Evolutionary conservation across 2,888 invertebrate species (phyloP), one percentile per base, ranked within the genome.

Genomic region (Iselma pallidipennis): DNA sequence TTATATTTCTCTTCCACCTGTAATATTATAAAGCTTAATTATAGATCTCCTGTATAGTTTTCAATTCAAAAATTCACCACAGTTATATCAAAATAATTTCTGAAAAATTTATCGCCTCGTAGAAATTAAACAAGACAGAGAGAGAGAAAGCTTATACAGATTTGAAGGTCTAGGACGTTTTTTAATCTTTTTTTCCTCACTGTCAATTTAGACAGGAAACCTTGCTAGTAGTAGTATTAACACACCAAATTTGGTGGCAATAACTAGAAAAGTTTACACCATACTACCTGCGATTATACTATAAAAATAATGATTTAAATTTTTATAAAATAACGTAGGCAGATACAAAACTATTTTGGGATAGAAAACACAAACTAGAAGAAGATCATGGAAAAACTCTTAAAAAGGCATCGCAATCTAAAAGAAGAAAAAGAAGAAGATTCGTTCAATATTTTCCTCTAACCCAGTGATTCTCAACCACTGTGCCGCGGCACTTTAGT

Each of bases 91-190:
- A 4, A 4, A 0, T 29, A 10, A 10, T 29, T 29, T 33, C 14
- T 14, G 3, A n/a, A 14, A 37, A 37, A 37, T 37, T 37, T 16
- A 37, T 37, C 14, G 16, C 16, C 16, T 2, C 16, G 10, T 37
- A 37, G 16, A 37, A 16, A 37, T 16, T 37, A 16, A 37, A 45
- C 19, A 37, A 37, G 7, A 45, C 19, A 12, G 10, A 45, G 21
- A 45, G 10, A 10, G 45, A 19, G 45, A 45, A 45, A 45, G 45
- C 21, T 21, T 45, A 19, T 45, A 21, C 10, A 45, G 2, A 45
- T 19, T n/a, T 45, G 45, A 45, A 45, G 45, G 45, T 45, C 45
- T 45, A 45, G 45, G 45, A 21, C 45, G 45, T 37, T 42, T 45
- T 45, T 45, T 21, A 19, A 9, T 42, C 42, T 10, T 42, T 21